Percentiles rank a stretch among this genome's conserved stretches.
Evolutionary conservation across 2,113 vertebrate species (phyloP).

Genomic region (Dolichotis patagonum): DNA sequence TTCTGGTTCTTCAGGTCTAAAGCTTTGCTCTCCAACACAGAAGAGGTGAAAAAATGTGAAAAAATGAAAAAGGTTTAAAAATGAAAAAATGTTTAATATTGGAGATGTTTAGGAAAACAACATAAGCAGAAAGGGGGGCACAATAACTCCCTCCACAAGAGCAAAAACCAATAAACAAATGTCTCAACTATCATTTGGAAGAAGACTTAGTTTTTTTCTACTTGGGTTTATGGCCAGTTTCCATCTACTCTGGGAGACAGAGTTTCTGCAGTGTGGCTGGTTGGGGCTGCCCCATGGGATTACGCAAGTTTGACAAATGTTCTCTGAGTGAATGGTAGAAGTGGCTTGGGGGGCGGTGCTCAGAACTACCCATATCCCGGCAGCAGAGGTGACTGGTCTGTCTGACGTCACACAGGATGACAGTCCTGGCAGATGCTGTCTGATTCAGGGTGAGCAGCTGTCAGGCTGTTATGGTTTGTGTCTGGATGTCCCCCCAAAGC

Average conservation of each 20-base stretch:
- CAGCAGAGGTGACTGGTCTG: background rate
- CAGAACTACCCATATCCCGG: background rate
- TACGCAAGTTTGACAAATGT: background rate
- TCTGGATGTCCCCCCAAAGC: too few relatives aligned
- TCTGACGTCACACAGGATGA: background rate
- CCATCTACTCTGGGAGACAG: background rate
- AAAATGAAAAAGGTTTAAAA: background rate
- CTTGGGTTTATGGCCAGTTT: background rate
- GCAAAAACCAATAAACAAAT: background rate
- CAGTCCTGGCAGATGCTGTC: background rate
- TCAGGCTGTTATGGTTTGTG: too few relatives aligned
- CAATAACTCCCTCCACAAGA: background rate
- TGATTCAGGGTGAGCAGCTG: too few relatives aligned
- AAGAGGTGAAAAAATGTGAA: background rate
- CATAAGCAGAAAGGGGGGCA: background rate
- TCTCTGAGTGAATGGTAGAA: background rate
- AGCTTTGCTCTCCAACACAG: background rate
- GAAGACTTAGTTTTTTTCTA: background rate
- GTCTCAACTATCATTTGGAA: background rate
- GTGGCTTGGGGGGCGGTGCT: background rate
- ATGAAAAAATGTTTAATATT: background rate
- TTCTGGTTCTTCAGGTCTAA: background rate
- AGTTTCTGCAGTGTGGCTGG: background rate
- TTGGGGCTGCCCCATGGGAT: background rate
- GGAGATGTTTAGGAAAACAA: background rate